Evolutionary conservation across 1,140 invertebrate genomes (phyloP), one percentile per base, ranked within the genome.

Genomic region (Ectropis grisescens): DNA sequence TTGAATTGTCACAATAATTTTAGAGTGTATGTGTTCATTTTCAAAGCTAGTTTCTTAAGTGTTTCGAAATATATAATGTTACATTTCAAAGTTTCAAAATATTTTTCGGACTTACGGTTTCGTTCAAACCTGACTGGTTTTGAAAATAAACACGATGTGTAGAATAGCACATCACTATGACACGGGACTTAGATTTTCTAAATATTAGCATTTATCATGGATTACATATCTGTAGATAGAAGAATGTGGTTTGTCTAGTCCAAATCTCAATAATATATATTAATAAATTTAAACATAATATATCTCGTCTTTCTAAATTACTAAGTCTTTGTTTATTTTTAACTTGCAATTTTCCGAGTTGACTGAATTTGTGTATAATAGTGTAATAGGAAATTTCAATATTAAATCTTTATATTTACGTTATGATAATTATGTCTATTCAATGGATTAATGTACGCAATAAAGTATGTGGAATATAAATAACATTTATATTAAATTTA

Each of bases 191-290:
- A 78, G 67, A 78, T 67, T 76, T 76, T 74, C 58, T 75, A 70
- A 64, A 69, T 78, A 67, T 74, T 78, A 78, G 64, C 57, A 67
- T 74, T 80, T 78, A 81, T 81, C 72, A 78, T 81, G 66, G 72
- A 76, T 76, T 70, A 81, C 76, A 81, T 81, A 81, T 81, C 76
- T 81, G 66, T 81, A 81, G 75, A 78, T 80, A 80, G 72, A 67
- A 41, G n/a, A 69, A 76, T 68, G 76, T 81, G 72, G 67, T 81
- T 80, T 69, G 67, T 74, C 69, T 81, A 81, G 76, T 76, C 69
- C 72, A 78, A 78, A 78, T 72, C 69, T 78, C 66, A 65, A 66
- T 70, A 65, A 66, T 60, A 72, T 70, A 61, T 71, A 72, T 71
- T 68, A 70, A 71, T 58, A 67, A 60, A 54, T 69, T 56, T 68